A percentile compares a stretch with the other conserved stretches of the same genome.
These are phyloP conservation scores for Phaethon lepturus DNA, from an alignment of 2,113 vertebrate species.

Conservation along the genomic window DNA sequence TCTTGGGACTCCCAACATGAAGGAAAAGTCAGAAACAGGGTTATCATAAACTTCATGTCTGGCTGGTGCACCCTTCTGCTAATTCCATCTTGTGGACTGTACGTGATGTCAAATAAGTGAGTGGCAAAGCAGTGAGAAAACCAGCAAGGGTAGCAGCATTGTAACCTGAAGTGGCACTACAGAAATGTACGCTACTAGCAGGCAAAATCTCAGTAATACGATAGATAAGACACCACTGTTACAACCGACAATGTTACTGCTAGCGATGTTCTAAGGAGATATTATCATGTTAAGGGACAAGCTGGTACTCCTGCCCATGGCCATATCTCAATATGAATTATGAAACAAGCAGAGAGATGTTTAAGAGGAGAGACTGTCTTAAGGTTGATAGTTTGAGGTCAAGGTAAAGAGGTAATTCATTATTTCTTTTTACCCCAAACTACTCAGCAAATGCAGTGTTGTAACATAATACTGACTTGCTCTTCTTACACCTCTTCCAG, in stretches of 20 bases:
- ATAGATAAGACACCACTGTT: background rate
- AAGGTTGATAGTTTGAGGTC: background rate
- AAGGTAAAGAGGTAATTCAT: background rate
- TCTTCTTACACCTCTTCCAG: background rate
- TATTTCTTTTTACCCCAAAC: background rate
- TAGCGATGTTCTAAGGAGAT: background rate
- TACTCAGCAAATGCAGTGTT: background rate
- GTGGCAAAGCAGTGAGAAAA: background rate
- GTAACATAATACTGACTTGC: background rate
- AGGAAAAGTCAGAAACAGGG: background rate
- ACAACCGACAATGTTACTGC: background rate
- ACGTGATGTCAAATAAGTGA: background rate
- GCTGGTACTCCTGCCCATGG: background rate
- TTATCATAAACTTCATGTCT: background rate
- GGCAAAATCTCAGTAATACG: background rate
- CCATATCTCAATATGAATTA: background rate
- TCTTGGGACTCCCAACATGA: accelerated
- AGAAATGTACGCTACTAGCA: background rate
- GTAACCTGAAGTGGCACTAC: background rate
- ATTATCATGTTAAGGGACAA: background rate
- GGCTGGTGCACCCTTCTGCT: background rate
- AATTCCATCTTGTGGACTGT: background rate
- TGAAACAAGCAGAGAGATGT: background rate
- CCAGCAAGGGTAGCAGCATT: background rate
- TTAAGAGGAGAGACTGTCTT: background rate